Evolutionary conservation across 92 coral and sea anemone genomes (phyloP).

Genomic region (Diadumene lineata): DNA sequence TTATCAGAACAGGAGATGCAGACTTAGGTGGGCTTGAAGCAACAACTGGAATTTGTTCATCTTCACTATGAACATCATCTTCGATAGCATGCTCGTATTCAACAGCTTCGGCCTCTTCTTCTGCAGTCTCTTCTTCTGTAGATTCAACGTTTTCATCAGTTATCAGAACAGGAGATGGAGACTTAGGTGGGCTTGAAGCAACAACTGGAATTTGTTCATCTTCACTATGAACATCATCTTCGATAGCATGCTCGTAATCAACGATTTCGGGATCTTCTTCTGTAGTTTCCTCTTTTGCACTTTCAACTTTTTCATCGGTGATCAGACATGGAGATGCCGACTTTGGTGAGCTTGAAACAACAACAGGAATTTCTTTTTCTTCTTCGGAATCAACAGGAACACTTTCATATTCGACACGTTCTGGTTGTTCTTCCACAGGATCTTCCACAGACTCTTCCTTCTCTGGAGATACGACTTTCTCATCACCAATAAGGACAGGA

Average conservation of each 20-base stretch:
- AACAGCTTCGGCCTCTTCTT: not conserved
- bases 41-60: slow-evolving; percentile 3
- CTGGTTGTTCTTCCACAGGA: slow-evolving; percentile 11
- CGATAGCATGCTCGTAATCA: slow-evolving; percentile 17
- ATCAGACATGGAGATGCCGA: not conserved
- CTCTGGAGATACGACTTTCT: not conserved
- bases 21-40: not conserved
- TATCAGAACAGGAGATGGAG: not conserved
- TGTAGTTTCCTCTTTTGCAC: not conserved
- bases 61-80: slow-evolving; percentile 17
- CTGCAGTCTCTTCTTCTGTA: slow-evolving; percentile 37
- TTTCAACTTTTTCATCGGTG: slow-evolving; percentile 21
- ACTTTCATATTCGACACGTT: not conserved
- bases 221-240: slow-evolving; percentile 20
- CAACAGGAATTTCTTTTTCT: slow-evolving; percentile 23
- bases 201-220: slow-evolving; percentile 18
- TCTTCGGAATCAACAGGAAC: not conserved
- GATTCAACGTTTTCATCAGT: slow-evolving; percentile 38
- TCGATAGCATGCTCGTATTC: not conserved
- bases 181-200: not conserved
- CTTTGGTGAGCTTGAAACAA: not conserved
- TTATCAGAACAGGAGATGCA: not conserved
- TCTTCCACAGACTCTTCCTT: slow-evolving; percentile 1
- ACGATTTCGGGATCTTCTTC: slow-evolving; percentile 4
- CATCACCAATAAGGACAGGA: not conserved